Evolutionary conservation across 1,140 invertebrate genomes (phyloP).

Genomic region (Papilio glaucus): DNA sequence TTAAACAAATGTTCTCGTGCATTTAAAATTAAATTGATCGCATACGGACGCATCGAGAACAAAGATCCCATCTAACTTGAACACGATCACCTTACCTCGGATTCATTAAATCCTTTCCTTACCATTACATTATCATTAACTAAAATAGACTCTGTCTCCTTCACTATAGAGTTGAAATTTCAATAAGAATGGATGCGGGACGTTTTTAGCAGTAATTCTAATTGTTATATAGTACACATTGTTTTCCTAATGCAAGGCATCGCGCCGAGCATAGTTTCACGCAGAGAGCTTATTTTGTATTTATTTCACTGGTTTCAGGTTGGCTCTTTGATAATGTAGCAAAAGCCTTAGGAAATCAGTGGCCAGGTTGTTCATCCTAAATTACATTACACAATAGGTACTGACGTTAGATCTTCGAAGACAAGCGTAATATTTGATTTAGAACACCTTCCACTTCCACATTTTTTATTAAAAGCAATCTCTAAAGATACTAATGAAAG

Average conservation of each 20-base stretch:
- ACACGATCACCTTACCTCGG: conserved; percentile 26
- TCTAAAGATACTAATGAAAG: too few species aligned
- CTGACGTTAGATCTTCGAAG: too few species aligned
- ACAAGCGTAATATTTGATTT: too few species aligned
- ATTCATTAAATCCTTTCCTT: conserved; percentile 17
- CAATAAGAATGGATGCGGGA: neutral
- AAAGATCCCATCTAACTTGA: conserved; percentile 14
- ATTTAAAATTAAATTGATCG: conserved; percentile 6
- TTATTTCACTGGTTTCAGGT: neutral
- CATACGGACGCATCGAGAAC: conserved; percentile 6
- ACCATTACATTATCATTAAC: neutral
- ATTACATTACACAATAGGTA: too few species aligned
- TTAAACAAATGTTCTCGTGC: conserved; percentile 18
- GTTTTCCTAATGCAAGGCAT: neutral
- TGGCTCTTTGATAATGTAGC: neutral
- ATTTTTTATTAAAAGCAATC: too few species aligned
- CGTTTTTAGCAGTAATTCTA: conserved; percentile 8
- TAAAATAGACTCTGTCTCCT: neutral
- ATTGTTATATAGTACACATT: neutral
- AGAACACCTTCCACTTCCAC: too few species aligned
- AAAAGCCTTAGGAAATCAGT: too few species aligned
- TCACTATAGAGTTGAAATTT: neutral
- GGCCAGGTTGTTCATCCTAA: too few species aligned
- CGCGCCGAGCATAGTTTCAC: neutral
- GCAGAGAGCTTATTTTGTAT: neutral